phyloP scores from a whole-genome alignment of 1,140 invertebrate species.

The Trichomalopsis sarcophagae region DNA sequence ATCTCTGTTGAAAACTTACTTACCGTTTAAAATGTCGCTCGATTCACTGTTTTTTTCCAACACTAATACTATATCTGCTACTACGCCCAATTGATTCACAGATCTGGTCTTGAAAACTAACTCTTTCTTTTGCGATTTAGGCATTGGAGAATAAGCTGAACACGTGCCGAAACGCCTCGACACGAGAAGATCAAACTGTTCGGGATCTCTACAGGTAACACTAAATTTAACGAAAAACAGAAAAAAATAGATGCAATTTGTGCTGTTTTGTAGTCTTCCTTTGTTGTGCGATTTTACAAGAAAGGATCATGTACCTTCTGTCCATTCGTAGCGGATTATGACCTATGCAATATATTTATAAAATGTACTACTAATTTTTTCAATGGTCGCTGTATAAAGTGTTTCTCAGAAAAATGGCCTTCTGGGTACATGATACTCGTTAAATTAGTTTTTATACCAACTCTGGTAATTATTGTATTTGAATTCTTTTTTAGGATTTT shows the following conservation, averaged over 20 bases:
- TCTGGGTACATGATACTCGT: conserved; percentile 57
- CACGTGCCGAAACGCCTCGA: conserved; percentile 69
- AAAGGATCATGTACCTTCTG: conserved; percentile 56
- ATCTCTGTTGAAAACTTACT: not conserved
- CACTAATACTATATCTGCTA: conserved; percentile 29
- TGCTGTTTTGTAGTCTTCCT: conserved; percentile 50
- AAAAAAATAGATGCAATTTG: conserved; percentile 57
- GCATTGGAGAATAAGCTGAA: conserved; percentile 73
- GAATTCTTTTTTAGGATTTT: conserved; percentile 38
- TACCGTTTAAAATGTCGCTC: not conserved
- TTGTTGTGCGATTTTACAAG: conserved; percentile 42
- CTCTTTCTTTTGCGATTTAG: conserved; percentile 58
- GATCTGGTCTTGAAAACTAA: not conserved
- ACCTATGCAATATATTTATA: conserved; percentile 14
- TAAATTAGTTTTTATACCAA: conserved; percentile 49
- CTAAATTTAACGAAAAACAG: conserved; percentile 61
- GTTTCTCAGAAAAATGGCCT: conserved; percentile 14
- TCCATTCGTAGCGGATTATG: not conserved
- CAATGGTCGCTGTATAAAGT: conserved; percentile 1
- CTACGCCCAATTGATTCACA: conserved; percentile 30
- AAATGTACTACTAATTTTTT: conserved; percentile 18
- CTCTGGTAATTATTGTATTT: conserved; percentile 33
- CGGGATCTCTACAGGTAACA: conserved; percentile 75
- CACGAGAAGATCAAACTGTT: conserved; percentile 72
- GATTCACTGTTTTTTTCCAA: not conserved